Evolutionary conservation across 2,797 vertebrate species (phyloP), one percentile per base, ranked within the genome.

Genomic region (Spondyliosoma cantharus): DNA sequence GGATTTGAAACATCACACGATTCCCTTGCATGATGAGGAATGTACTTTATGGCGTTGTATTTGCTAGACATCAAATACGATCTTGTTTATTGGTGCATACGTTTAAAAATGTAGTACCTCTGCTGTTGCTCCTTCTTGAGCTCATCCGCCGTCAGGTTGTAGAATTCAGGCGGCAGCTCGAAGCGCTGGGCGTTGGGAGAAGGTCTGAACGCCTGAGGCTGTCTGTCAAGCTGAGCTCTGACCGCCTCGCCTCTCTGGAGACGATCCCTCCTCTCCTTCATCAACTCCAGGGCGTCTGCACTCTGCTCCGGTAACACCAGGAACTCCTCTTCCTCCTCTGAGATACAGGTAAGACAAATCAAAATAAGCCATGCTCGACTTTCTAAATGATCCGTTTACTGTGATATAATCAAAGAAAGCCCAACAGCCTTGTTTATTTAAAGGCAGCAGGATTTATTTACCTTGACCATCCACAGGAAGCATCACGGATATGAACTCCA

Each of bases 151-250:
- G 95, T 95, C 61, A 99, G 94, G 88, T 85, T 97, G 93, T 97
- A 99, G 86, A 99, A 99, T 43, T 99, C 98, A 0, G 75, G 63
- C 0, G 97, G 97, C 78, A 99, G 94, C 85, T 99, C 95, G 0
- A 99, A 99, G 52, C 76, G 94, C 0, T 95, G 93, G 13, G 96
- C 97, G 7, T 95, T 89, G 0, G 94, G 64, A 0, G 98, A 98
- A 0, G 96, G 90, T 57, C 80, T 92, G 87, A 97, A 98, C 0
- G 95, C 64, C 0, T 95, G 92, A 15, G 88, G 89, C 92, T 97
- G 97, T 3, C 97, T 94, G 81, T 97, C 95, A 90, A 99, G 94
- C 75, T 84, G 95, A 2, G 96, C 96, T 69, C 96, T 89, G 86
- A 99, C 69, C 0, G 98, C 97, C 90, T 97, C 95, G 0, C 95